Conservation (phyloP, 2,113 vertebrate species). For the Lipotes vexillifer region DNA sequence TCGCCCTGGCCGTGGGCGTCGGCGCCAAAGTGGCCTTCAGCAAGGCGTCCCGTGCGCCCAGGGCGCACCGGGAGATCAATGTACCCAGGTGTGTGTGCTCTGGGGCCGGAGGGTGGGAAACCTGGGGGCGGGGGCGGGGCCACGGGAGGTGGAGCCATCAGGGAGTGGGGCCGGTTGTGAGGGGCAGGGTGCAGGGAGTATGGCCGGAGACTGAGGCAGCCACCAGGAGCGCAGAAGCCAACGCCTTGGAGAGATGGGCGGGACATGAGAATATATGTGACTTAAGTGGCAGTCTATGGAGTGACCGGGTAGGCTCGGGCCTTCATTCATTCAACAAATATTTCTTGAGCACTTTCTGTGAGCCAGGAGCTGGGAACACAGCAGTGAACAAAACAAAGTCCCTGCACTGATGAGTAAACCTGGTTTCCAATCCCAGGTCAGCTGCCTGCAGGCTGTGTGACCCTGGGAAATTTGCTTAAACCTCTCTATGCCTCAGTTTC, state of each 20-base stretch:
- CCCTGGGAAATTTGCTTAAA: not conserved
- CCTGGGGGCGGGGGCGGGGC: not conserved
- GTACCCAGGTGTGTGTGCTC: slow-evolving; percentile 85
- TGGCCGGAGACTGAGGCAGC: not conserved
- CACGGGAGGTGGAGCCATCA: too few species aligned
- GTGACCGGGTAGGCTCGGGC: not conserved
- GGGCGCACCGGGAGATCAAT: slow-evolving; percentile 87
- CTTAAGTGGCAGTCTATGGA: not conserved
- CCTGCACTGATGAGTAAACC: not conserved
- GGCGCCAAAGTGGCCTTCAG: slow-evolving; percentile 92
- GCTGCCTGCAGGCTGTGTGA: not conserved
- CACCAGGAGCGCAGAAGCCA: rapidly evolving
- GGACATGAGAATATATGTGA: not conserved
- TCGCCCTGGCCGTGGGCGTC: slow-evolving; percentile 90
- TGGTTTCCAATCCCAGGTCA: not conserved
- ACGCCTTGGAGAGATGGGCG: not conserved
- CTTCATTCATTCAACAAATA: not conserved
- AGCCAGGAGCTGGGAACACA: not conserved
- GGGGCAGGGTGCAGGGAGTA: not conserved
- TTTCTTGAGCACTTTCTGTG: not conserved
- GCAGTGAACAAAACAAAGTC: not conserved
- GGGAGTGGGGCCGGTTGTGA: not conserved
- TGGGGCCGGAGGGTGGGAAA: rapidly evolving
- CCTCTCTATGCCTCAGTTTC: not conserved
- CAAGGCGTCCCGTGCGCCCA: slow-evolving; percentile 90